These are phyloP conservation scores for Agapetus fuscipes DNA, from an alignment of 2,888 invertebrate species.

Conservation along the genomic window DNA sequence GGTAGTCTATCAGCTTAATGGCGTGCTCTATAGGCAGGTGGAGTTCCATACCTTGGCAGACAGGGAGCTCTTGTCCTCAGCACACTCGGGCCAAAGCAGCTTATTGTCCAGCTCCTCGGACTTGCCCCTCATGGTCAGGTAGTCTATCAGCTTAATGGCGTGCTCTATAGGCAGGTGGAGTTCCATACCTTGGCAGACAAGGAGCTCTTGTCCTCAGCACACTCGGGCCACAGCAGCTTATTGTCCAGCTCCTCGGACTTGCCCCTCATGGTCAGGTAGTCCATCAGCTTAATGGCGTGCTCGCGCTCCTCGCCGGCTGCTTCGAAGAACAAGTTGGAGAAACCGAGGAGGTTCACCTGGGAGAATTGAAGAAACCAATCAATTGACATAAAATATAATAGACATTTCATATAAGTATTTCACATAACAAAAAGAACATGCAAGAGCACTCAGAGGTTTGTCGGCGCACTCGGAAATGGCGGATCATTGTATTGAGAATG, in stretches of 20 bases:
- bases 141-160: conserved; percentile 78
- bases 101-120: neutral
- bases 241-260: conserved; percentile 27
- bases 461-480: too few species aligned
- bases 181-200: too few species aligned
- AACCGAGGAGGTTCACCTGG: conserved; percentile 70
- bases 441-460: too few species aligned
- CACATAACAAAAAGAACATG: neutral
- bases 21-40: too few species aligned
- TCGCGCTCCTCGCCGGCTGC: conserved; percentile 79
- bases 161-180: conserved; percentile 54
- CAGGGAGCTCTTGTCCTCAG: too few species aligned
- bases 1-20: conserved; percentile 76
- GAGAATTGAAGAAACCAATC: neutral
- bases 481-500: too few species aligned
- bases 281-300: conserved; percentile 80
- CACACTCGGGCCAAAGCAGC: too few species aligned
- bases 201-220: too few species aligned
- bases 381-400: neutral
- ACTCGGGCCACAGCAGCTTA: too few species aligned
- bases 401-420: neutral
- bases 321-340: conserved; percentile 77
- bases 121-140: conserved; percentile 77
- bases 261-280: conserved; percentile 81
- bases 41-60: too few species aligned